Evolutionary conservation across 2,113 vertebrate genomes (phyloP).

Genomic region (Pithys albifrons): DNA sequence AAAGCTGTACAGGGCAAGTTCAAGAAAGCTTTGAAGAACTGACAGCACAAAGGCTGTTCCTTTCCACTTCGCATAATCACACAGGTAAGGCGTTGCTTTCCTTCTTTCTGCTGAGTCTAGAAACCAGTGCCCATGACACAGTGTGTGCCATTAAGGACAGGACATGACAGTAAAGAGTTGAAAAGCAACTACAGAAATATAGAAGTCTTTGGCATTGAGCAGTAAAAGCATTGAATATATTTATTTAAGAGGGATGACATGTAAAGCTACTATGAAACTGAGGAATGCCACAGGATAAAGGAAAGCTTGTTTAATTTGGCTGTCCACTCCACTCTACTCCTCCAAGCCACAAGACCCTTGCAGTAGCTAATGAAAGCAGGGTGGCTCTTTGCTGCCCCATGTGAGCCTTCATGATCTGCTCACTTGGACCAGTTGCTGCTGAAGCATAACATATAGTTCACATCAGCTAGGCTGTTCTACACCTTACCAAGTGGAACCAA

Average conservation of each 20-base stretch:
- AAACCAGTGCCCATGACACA: not conserved
- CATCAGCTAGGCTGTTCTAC: not conserved
- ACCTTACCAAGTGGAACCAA: not conserved
- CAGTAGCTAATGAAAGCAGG: not conserved
- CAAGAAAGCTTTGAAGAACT: not conserved
- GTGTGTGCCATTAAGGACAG: rapidly evolving
- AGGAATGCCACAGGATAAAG: not conserved
- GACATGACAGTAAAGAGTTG: not conserved
- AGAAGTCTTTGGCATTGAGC: rapidly evolving
- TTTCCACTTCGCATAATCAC: not conserved
- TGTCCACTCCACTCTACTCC: not conserved
- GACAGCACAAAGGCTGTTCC: not conserved
- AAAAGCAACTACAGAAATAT: not conserved
- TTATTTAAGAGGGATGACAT: not conserved
- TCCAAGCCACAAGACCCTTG: not conserved
- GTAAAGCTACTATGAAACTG: not conserved
- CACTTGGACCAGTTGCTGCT: not conserved
- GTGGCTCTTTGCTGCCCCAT: not conserved
- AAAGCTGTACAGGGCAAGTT: not conserved
- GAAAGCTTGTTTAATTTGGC: not conserved
- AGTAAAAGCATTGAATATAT: not conserved
- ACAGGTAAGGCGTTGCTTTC: not conserved
- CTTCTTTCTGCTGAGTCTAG: not conserved
- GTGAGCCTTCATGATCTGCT: not conserved
- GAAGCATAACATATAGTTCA: not conserved